These are phyloP conservation scores for Chaetorhynchus papuensis DNA, from an alignment of 2,113 vertebrate species.

Conservation along the genomic window DNA sequence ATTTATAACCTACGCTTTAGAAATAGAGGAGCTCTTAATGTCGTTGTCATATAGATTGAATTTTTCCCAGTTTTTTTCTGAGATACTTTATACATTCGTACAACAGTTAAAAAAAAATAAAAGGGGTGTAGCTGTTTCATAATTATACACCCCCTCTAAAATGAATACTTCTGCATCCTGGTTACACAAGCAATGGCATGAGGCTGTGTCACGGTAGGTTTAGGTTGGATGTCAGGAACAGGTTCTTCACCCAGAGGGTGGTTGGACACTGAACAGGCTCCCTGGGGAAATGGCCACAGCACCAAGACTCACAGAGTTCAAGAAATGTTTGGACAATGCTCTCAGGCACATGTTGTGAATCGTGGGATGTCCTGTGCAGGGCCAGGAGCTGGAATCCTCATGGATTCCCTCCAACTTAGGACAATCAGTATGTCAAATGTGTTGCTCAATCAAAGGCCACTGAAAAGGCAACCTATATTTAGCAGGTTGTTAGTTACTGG, in stretches of 20 bases:
- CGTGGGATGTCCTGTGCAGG: background rate
- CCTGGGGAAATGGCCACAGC: background rate
- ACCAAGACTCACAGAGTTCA: rapidly evolving
- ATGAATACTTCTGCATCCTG: background rate
- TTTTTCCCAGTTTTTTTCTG: background rate
- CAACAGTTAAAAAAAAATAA: background rate
- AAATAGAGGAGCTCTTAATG: background rate
- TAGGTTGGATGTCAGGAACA: no score
- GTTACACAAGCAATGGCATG: background rate
- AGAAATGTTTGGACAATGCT: background rate
- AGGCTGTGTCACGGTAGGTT: background rate
- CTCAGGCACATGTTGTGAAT: background rate
- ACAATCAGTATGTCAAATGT: background rate
- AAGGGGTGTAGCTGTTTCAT: background rate
- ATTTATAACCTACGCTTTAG: background rate
- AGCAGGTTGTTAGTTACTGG: no score
- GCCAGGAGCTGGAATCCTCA: background rate
- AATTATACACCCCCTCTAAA: background rate
- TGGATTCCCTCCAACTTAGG: background rate
- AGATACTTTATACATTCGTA: background rate
- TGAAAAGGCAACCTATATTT: background rate
- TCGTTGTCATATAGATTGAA: background rate
- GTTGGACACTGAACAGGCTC: rapidly evolving
- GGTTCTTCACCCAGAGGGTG: rapidly evolving
- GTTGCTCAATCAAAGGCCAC: background rate